Evolutionary conservation across 2,888 invertebrate species (phyloP).

Genomic region (Drosophila mercatorum): DNA sequence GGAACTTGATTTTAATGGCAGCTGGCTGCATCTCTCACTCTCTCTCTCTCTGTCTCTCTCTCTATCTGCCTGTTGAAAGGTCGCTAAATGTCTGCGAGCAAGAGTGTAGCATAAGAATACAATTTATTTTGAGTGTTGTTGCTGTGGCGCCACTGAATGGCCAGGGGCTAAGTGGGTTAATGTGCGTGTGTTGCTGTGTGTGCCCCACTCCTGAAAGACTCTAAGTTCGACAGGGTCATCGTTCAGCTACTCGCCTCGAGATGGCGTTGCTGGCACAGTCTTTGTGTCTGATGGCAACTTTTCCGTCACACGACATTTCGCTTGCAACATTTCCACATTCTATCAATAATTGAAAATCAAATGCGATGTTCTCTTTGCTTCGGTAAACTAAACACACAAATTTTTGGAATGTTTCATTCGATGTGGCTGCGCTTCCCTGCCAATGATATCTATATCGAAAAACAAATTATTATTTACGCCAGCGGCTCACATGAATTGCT

Average conservation of each 20-base stretch:
- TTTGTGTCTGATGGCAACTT: not conserved
- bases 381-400: not conserved
- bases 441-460: not conserved
- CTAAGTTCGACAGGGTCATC: slow-evolving; percentile 25
- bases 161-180: slow-evolving; percentile 47
- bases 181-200: slow-evolving; percentile 51
- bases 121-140: not conserved
- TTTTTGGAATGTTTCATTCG: not conserved
- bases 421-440: not conserved
- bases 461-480: slow-evolving; percentile 1
- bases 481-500: not conserved
- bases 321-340: too few relatives aligned
- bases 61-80: slow-evolving; percentile 56
- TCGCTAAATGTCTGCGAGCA: slow-evolving; percentile 29
- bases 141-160: slow-evolving; percentile 42
- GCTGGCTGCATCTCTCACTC: slow-evolving; percentile 8
- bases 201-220: slow-evolving; percentile 15
- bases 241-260: not conserved
- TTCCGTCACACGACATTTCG: too few relatives aligned
- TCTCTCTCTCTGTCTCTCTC: not conserved
- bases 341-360: not conserved
- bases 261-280: not conserved
- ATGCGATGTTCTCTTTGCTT: not conserved
- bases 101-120: slow-evolving; percentile 4
- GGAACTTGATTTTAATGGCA: slow-evolving; percentile 75